phyloP scores from a whole-genome alignment of 2,113 vertebrate species.

The Choloepus hoffmanni region DNA sequence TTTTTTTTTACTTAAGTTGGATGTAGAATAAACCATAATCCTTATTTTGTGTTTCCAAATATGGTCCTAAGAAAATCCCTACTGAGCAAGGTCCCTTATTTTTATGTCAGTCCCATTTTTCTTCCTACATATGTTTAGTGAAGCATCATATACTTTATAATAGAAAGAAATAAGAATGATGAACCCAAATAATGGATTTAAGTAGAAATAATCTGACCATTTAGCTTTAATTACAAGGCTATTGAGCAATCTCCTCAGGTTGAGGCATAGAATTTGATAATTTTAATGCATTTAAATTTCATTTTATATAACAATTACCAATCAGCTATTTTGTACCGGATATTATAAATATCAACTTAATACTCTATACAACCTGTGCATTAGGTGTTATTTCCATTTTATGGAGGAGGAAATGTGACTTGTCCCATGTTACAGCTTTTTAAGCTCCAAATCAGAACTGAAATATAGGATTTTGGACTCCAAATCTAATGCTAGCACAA shows the following conservation, averaged over 20 bases:
- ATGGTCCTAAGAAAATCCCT: not conserved
- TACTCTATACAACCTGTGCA: not conserved
- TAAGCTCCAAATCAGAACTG: not conserved
- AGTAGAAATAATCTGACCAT: not conserved
- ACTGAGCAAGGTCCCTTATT: not conserved
- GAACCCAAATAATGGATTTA: not conserved
- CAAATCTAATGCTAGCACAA: not conserved
- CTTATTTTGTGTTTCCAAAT: not conserved
- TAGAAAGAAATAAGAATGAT: not conserved
- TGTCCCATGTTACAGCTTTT: not conserved
- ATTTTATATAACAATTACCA: not conserved
- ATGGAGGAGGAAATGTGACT: not conserved
- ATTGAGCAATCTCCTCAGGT: not conserved
- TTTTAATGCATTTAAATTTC: conserved; percentile 25
- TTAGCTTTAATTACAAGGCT: not conserved
- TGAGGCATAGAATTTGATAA: not conserved
- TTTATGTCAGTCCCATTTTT: not conserved
- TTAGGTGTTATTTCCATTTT: not conserved
- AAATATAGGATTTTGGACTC: not conserved
- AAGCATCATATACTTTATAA: not conserved
- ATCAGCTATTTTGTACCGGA: not conserved
- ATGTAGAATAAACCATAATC: not conserved
- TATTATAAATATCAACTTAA: not conserved
- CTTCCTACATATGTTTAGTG: not conserved
- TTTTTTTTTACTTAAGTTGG: not conserved